Percentiles rank a stretch among this genome's conserved stretches.
Evolutionary conservation across 2,113 vertebrate genomes (phyloP).

Genomic region (Rhea americana): DNA sequence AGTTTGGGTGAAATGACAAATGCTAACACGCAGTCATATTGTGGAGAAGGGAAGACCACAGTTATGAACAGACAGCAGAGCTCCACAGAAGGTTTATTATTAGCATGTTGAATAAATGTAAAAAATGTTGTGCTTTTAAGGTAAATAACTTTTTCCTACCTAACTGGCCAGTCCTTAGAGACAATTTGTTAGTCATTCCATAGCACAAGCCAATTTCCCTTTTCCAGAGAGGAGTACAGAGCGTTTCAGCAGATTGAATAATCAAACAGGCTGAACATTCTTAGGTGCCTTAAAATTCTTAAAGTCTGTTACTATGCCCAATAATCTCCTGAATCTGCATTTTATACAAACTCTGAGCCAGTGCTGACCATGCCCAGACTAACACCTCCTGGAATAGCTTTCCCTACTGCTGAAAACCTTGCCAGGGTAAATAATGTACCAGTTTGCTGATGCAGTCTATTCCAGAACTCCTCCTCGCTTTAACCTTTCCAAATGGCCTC

Average conservation of each 20-base stretch:
- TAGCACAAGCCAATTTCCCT: slow-evolving; percentile 30
- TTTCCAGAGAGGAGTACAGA: slow-evolving; percentile 54
- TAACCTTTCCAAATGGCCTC: slow-evolving; percentile 36
- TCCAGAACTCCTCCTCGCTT: slow-evolving; percentile 53
- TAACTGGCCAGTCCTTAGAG: slow-evolving; percentile 44
- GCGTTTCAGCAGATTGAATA: slow-evolving; percentile 24
- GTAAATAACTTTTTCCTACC: slow-evolving; percentile 69
- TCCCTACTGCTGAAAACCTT: not conserved
- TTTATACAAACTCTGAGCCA: slow-evolving; percentile 52
- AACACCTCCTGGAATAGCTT: slow-evolving; percentile 56
- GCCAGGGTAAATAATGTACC: slow-evolving; percentile 56
- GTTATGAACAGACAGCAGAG: not conserved
- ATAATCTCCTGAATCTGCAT: slow-evolving; percentile 60
- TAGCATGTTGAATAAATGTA: not conserved
- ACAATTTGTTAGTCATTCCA: slow-evolving; percentile 65
- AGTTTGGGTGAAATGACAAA: slow-evolving; percentile 67
- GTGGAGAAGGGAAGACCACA: slow-evolving; percentile 45
- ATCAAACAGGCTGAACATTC: not conserved
- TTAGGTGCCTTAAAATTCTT: slow-evolving; percentile 19
- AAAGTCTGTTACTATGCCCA: slow-evolving; percentile 7
- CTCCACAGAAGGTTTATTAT: slow-evolving; percentile 41
- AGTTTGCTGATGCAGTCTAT: slow-evolving; percentile 49
- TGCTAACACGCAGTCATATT: slow-evolving; percentile 4
- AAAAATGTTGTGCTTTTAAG: not conserved
- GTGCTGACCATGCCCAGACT: slow-evolving; percentile 53